A percentile compares a stretch with the other conserved stretches of the same genome.
phyloP scores from a whole-genome alignment of 2,888 invertebrate species.

The Lysandra bellargus region DNA sequence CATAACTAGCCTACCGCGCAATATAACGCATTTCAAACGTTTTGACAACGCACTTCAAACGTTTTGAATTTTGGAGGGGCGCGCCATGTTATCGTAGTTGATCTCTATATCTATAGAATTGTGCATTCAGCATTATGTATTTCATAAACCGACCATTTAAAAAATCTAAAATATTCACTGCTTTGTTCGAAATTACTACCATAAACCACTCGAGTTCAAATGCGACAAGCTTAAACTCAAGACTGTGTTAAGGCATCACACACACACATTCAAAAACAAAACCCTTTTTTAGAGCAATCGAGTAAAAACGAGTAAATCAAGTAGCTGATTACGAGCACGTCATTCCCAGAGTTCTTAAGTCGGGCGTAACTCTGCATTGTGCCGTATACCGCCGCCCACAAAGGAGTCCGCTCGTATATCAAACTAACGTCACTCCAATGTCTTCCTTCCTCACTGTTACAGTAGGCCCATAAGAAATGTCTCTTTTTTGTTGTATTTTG shows the following conservation, averaged over 20 bases:
- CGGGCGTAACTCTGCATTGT: constrained; percentile 72
- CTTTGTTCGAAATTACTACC: too few species aligned
- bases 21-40: too few species aligned
- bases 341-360: constrained; percentile 59
- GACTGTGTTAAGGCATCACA: too few species aligned
- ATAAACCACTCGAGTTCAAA: too few species aligned
- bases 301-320: constrained; percentile 34
- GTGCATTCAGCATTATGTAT: too few species aligned
- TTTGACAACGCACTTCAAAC: too few species aligned
- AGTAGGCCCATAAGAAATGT: constrained; percentile 63
- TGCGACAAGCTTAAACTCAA: not conserved
- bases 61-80: too few species aligned
- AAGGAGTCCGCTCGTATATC: constrained; percentile 76
- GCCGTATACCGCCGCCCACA: constrained; percentile 75
- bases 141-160: too few species aligned
- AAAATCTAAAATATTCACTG: too few species aligned
- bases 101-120: too few species aligned
- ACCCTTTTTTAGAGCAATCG: not conserved
- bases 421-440: constrained; percentile 78
- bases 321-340: constrained; percentile 50
- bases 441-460: constrained; percentile 75
- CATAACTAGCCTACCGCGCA: too few species aligned
- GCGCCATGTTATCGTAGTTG: too few species aligned
- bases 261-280: not conserved
- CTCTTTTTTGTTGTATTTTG: constrained; percentile 65